These are phyloP conservation scores for Spodoptera frugiperda DNA, from an alignment of 1,140 invertebrate genomes.

Conservation along the genomic window DNA sequence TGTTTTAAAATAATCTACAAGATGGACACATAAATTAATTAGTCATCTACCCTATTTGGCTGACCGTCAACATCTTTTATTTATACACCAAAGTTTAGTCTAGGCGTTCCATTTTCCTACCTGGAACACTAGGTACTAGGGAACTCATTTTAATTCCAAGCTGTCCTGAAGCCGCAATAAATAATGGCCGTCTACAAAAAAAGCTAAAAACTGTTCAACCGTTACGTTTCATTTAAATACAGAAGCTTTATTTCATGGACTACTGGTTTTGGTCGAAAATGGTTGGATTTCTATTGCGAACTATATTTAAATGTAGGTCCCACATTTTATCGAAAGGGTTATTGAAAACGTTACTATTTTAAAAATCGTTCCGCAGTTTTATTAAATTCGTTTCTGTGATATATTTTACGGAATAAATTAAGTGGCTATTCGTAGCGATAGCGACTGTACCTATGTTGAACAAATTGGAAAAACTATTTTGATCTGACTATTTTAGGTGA, in stretches of 20 bases:
- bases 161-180: slow-evolving; percentile 53
- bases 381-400: too few relatives aligned
- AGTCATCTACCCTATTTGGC: too few relatives aligned
- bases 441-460: too few relatives aligned
- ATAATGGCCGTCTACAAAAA: slow-evolving; percentile 61
- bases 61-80: too few relatives aligned
- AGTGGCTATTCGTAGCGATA: too few relatives aligned
- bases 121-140: neutral
- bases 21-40: too few relatives aligned
- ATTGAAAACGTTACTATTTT: slow-evolving; percentile 21
- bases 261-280: slow-evolving; percentile 58
- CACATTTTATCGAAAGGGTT: neutral
- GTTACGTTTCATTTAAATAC: slow-evolving; percentile 73
- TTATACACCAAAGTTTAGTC: too few relatives aligned
- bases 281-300: slow-evolving; percentile 40
- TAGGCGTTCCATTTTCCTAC: neutral
- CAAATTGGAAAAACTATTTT: too few relatives aligned
- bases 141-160: slow-evolving; percentile 52
- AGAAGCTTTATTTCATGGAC: slow-evolving; percentile 71
- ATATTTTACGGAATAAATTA: too few relatives aligned
- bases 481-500: too few relatives aligned
- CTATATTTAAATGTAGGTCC: slow-evolving; percentile 29
- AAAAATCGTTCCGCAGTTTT: too few relatives aligned
- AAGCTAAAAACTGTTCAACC: slow-evolving; percentile 59
- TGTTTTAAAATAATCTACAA: too few relatives aligned